phyloP scores from a whole-genome alignment of 2,113 vertebrate genomes.

The Oenanthe melanoleuca region DNA sequence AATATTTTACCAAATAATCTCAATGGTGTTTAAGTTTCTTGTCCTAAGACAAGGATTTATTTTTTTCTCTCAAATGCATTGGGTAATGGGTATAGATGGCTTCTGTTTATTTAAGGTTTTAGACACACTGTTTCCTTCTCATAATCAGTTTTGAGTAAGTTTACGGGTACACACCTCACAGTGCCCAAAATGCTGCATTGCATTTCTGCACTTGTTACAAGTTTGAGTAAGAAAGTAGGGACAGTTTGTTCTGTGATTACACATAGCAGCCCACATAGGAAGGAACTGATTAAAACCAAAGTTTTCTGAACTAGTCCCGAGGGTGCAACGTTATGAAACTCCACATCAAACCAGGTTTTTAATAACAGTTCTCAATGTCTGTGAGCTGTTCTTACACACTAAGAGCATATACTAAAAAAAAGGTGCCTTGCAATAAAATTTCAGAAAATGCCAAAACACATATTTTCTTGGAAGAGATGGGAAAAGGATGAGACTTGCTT shows the following conservation, averaged over 20 bases:
- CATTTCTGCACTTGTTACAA: background rate
- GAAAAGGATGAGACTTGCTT: background rate
- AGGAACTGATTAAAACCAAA: background rate
- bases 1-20: slow-evolving; percentile 4
- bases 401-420: background rate
- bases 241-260: background rate
- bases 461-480: background rate
- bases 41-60: background rate
- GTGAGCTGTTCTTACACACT: background rate
- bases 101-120: background rate
- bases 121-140: background rate
- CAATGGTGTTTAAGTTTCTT: background rate
- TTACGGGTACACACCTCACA: background rate
- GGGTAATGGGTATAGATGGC: background rate
- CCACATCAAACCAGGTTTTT: background rate
- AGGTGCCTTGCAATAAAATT: background rate
- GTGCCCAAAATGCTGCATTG: background rate
- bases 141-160: background rate
- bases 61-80: background rate
- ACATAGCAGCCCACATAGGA: background rate
- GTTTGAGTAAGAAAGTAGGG: background rate
- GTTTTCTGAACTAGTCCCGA: background rate
- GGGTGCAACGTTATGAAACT: background rate
- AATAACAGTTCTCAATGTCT: background rate
- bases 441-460: background rate